These are phyloP conservation scores for Ridgeia piscesae DNA, from an alignment of 1,140 invertebrate species.

Conservation along the genomic window DNA sequence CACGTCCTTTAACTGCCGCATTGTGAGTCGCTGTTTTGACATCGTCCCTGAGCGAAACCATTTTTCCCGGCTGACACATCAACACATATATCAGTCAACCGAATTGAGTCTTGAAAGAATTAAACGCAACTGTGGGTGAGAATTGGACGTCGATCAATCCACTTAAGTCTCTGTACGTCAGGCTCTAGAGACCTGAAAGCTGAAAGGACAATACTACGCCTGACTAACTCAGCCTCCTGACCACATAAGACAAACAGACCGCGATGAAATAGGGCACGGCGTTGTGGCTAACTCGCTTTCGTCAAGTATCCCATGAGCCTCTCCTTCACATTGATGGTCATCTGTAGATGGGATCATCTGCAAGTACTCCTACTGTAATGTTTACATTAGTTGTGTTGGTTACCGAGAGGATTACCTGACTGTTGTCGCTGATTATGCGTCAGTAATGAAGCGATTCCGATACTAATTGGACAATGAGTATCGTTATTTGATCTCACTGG, in stretches of 20 bases:
- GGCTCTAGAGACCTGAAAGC: background rate
- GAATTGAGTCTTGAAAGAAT: background rate
- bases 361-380: background rate
- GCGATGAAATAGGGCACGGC: background rate
- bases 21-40: background rate
- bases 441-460: background rate
- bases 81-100: background rate
- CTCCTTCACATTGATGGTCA: background rate
- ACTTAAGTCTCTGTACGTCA: background rate
- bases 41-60: background rate
- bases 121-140: background rate
- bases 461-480: background rate
- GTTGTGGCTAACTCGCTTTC: background rate
- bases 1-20: too few relatives aligned
- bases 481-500: background rate
- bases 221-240: background rate
- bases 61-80: background rate
- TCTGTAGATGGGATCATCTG: background rate
- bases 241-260: background rate
- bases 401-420: background rate
- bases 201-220: background rate
- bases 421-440: background rate
- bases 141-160: background rate
- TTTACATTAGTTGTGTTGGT: background rate
- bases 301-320: background rate